Percentiles rank a stretch among this genome's conserved stretches.
phyloP scores from a whole-genome alignment of 2,113 vertebrate species.

The Hemicordylus capensis region DNA sequence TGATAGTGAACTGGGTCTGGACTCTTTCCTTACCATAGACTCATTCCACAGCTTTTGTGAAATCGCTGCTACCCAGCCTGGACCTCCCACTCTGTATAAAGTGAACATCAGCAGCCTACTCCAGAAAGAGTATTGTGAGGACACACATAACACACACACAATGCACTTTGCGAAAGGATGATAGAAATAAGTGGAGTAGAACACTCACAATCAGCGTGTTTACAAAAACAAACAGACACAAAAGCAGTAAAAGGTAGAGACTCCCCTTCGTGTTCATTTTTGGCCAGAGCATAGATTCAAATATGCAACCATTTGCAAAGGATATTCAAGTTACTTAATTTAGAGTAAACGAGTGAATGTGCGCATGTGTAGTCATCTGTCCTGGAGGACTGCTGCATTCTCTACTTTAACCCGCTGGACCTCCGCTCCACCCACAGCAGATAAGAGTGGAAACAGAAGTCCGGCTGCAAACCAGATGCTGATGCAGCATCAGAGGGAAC shows the following conservation, averaged over 20 bases:
- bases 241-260: neutral
- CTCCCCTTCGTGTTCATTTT: neutral
- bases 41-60: neutral
- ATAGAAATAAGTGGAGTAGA: neutral
- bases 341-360: neutral
- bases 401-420: neutral
- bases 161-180: neutral
- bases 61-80: neutral
- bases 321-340: neutral
- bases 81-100: neutral
- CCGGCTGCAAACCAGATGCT: slow-evolving; percentile 61
- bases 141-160: neutral
- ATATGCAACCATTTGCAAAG: neutral
- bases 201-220: no score
- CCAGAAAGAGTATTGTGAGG: neutral
- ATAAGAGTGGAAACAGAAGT: slow-evolving; percentile 17
- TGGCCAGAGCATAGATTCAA: neutral
- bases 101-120: neutral
- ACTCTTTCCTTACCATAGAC: neutral
- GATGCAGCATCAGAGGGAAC: slow-evolving; percentile 3
- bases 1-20: neutral
- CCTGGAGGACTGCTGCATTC: neutral
- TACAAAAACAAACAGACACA: no score
- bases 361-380: neutral
- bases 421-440: neutral